These are phyloP conservation scores for Eclectus roratus DNA, from an alignment of 2,113 vertebrate species.

Conservation along the genomic window DNA sequence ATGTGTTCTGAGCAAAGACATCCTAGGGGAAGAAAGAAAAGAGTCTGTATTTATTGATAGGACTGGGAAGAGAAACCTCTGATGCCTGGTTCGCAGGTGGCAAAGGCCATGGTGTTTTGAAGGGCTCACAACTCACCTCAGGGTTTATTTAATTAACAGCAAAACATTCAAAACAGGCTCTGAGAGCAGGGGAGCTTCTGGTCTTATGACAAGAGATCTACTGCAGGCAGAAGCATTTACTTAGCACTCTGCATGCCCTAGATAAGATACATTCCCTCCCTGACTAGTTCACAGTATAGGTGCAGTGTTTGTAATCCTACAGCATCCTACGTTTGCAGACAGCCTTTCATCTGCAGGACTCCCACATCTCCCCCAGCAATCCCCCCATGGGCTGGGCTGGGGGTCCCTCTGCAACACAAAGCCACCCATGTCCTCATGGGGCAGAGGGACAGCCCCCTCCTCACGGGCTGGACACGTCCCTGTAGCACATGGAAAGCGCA, in stretches of 20 bases:
- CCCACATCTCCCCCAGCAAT: neutral
- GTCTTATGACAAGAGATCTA: neutral
- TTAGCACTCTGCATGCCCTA: accelerated
- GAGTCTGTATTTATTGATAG: neutral
- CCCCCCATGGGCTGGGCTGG: accelerated
- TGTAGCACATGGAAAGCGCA: neutral
- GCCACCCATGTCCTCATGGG: accelerated
- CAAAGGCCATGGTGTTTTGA: neutral
- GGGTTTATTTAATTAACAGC: constrained; percentile 3
- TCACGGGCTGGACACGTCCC: accelerated
- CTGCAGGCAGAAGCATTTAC: neutral
- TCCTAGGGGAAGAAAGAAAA: neutral
- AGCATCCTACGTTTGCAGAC: neutral
- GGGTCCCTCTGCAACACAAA: neutral
- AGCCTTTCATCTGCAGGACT: neutral
- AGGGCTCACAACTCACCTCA: neutral
- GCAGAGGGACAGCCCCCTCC: neutral
- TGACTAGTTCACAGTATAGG: neutral
- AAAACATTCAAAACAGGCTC: neutral
- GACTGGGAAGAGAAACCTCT: neutral
- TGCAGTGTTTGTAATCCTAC: neutral
- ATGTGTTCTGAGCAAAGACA: neutral
- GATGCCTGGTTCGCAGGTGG: neutral
- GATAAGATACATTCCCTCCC: neutral
- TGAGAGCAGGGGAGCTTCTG: constrained; percentile 23